Evolutionary conservation across 2,888 invertebrate species (phyloP).

Genomic region (Pyrgus malvae): DNA sequence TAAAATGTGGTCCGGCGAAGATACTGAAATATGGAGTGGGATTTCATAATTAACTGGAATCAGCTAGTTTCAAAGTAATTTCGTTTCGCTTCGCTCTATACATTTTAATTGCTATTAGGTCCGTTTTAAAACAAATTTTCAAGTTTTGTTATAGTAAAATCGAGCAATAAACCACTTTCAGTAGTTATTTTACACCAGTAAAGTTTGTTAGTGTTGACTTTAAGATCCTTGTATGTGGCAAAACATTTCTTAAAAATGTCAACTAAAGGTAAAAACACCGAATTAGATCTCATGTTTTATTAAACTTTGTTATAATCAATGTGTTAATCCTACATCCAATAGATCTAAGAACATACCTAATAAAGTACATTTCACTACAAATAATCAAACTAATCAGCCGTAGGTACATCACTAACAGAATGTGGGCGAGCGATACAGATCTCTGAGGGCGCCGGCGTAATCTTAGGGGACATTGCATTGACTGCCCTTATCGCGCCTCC

Average conservation of each 20-base stretch:
- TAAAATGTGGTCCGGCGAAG: constrained; percentile 33
- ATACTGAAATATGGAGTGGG: constrained; percentile 24
- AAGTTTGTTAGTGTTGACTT: too few relatives aligned
- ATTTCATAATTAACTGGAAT: constrained; percentile 2
- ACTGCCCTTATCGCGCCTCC: neutral
- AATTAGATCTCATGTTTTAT: too few relatives aligned
- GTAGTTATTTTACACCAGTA: too few relatives aligned
- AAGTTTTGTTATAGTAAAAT: too few relatives aligned
- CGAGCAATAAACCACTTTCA: too few relatives aligned
- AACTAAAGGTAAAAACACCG: too few relatives aligned
- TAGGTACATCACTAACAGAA: constrained; percentile 43
- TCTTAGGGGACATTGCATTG: constrained; percentile 63
- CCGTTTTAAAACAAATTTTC: too few relatives aligned
- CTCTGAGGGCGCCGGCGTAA: constrained; percentile 57
- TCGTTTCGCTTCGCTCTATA: neutral
- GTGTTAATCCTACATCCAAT: too few relatives aligned
- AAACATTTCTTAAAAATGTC: too few relatives aligned
- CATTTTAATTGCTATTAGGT: neutral
- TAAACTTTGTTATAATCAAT: too few relatives aligned
- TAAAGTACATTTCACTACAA: neutral
- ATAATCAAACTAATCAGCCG: neutral
- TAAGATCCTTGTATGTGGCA: too few relatives aligned
- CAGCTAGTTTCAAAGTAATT: neutral
- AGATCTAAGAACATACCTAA: too few relatives aligned
- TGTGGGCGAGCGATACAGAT: constrained; percentile 47